Evolutionary conservation across 2,888 invertebrate genomes (phyloP).

Genomic region (Crossocerus cetratus): DNA sequence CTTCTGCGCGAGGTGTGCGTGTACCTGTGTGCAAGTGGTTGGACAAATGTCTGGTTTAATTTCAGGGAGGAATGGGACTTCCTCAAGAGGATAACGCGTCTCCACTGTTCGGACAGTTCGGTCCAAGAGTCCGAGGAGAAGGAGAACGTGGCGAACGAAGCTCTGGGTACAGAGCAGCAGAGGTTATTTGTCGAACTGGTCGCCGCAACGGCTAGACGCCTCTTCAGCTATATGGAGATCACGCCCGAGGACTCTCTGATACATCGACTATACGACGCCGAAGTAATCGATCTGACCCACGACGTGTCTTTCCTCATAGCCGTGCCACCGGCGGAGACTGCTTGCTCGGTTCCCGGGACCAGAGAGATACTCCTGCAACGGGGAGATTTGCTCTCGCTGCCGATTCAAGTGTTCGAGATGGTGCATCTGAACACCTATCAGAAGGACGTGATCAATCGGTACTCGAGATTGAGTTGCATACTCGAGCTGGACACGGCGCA

Average conservation of each 20-base stretch:
- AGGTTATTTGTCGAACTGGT: conserved; percentile 88
- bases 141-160: conserved; percentile 69
- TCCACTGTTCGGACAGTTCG: conserved; percentile 76
- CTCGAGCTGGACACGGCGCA: conserved; percentile 94
- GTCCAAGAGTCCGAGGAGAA: conserved; percentile 71
- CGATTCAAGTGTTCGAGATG: conserved; percentile 96
- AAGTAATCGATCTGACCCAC: conserved; percentile 93
- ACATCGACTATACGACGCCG: conserved; percentile 93
- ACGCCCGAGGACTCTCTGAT: conserved; percentile 83
- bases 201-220: conserved; percentile 84
- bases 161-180: conserved; percentile 84
- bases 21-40: too few species aligned
- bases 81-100: conserved; percentile 80
- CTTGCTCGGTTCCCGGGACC: conserved; percentile 93
- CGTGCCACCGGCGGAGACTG: conserved; percentile 94
- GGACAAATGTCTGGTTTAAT: conserved; percentile 45
- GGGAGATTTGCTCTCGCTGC: conserved; percentile 91
- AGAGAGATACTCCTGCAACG: conserved; percentile 90
- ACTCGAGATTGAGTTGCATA: conserved; percentile 94
- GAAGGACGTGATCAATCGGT: conserved; percentile 91
- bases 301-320: conserved; percentile 95
- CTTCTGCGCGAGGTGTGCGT: not conserved
- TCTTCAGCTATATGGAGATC: conserved; percentile 90
- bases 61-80: conserved; percentile 97
- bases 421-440: conserved; percentile 97